Evolutionary conservation across 2,797 vertebrate species (phyloP), one percentile per base, ranked within the genome.

Genomic region (Platalea minor): DNA sequence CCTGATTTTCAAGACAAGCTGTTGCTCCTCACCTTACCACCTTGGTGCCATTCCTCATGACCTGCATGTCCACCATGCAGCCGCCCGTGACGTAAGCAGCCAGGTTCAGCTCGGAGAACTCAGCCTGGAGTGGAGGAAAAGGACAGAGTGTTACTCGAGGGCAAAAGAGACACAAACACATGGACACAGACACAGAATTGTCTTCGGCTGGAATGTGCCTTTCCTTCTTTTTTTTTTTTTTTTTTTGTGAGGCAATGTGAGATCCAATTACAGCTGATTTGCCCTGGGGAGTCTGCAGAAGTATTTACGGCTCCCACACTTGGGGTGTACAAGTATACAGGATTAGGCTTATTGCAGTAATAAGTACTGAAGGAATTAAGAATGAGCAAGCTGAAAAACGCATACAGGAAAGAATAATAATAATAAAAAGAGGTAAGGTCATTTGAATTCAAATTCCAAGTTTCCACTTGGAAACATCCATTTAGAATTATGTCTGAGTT

Each of bases 21-120:
- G 8, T 35, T 53, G 17, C 26, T 85, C 18, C 98, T 98, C 97
- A 99, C 99, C 99, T 99, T 97, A 99, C 98, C 63, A 99, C 99
- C 97, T 98, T 99, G 95, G 98, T 98, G 95, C 99, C 98, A 0
- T 98, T 99, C 95, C 98, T 99, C 93, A 98, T 95, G 69, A 99
- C 98, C 94, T 99, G 99, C 99, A 99, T 99, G 97, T 99, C 99
- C 89, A 99, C 98, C 98, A 98, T 99, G 82, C 99, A 99, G 75
- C 99, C 99, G 1, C 98, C 98, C 16, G 84, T 98, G 37, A 99
- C 99, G 2, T 98, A 99, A n/a, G 99, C 98, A 5, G 99, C 99
- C 96, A 99, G 97, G 96, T 99, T 99, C 96, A 99, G 94, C 98
- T 99, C 99, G 1, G 99, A 99, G 97, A 99, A 99, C 97, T 99